Percentiles rank a stretch among this genome's conserved stretches.
Evolutionary conservation across 2,113 vertebrate genomes (phyloP).

Genomic region (Gadus chalcogrammus): DNA sequence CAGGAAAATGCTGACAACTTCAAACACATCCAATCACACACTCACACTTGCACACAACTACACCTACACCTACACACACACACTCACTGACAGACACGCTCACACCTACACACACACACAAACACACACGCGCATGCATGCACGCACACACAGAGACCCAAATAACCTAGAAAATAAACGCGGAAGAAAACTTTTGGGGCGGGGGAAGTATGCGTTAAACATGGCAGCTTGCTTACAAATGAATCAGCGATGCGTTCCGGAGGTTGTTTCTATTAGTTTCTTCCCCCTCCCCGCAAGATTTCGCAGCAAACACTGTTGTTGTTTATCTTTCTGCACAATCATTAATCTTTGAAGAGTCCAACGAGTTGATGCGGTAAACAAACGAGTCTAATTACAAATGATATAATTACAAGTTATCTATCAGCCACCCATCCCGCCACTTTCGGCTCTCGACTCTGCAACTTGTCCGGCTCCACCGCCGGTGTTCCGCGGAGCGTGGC

Average conservation of each 20-base stretch:
- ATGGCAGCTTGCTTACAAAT: too few species aligned
- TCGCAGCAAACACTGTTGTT: not conserved
- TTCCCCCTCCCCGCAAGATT: too few species aligned
- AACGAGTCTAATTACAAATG: constrained; percentile 1
- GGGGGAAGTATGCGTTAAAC: too few species aligned
- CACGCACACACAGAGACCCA: not conserved
- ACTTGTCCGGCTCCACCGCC: too few species aligned
- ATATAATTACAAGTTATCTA: not conserved
- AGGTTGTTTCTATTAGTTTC: too few species aligned
- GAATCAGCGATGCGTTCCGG: too few species aligned
- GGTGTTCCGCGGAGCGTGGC: too few species aligned
- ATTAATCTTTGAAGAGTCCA: not conserved
- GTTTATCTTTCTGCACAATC: not conserved
- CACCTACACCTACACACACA: constrained; percentile 25
- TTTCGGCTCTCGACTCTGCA: too few species aligned
- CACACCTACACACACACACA: constrained; percentile 5
- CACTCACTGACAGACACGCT: constrained; percentile 1
- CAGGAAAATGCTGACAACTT: constrained; percentile 60
- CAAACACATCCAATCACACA: constrained; percentile 55
- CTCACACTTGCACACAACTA: constrained; percentile 22
- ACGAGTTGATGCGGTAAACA: not conserved
- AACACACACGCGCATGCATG: constrained; percentile 23
- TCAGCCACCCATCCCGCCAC: not conserved
- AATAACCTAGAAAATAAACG: too few species aligned
- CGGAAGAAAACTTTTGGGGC: constrained; percentile 3